Evolutionary conservation across 2,113 vertebrate genomes (phyloP).

Genomic region (Anguilla rostrata): DNA sequence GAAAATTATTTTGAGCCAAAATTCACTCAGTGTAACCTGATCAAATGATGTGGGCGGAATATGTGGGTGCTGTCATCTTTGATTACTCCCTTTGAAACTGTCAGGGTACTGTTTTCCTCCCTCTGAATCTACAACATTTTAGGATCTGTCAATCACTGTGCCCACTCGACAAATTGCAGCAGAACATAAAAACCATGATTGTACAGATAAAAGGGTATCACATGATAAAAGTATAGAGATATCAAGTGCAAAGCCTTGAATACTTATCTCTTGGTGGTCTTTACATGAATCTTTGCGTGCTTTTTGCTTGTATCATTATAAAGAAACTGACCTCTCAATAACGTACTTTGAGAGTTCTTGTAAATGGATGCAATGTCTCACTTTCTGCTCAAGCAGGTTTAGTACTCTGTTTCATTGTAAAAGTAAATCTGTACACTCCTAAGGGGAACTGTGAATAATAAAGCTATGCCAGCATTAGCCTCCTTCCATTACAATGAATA

Average conservation of each 20-base stretch:
- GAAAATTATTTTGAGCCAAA: neutral
- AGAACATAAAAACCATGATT: slow-evolving; percentile 24
- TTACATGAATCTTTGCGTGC: slow-evolving; percentile 24
- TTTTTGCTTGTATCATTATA: slow-evolving; percentile 3
- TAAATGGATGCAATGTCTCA: neutral
- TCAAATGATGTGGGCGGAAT: slow-evolving; percentile 8
- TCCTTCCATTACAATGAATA: too few relatives aligned
- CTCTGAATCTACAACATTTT: slow-evolving; percentile 30
- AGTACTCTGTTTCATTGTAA: too few relatives aligned
- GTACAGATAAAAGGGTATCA: slow-evolving; percentile 33
- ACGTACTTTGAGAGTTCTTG: neutral
- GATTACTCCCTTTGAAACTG: slow-evolving; percentile 28
- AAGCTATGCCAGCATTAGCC: too few relatives aligned
- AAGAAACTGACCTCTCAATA: neutral
- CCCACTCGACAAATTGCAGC: slow-evolving; percentile 29
- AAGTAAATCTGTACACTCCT: too few relatives aligned
- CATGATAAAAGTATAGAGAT: slow-evolving; percentile 26
- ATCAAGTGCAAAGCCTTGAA: slow-evolving; percentile 21
- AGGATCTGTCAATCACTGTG: slow-evolving; percentile 29
- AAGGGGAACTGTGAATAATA: too few relatives aligned
- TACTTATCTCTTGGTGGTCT: slow-evolving; percentile 13
- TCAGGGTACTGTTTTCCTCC: slow-evolving; percentile 27
- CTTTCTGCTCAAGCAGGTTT: too few relatives aligned
- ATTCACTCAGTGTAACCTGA: slow-evolving; percentile 11
- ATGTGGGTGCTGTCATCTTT: slow-evolving; percentile 29